Evolutionary conservation across 2,888 invertebrate genomes (phyloP), one percentile per base, ranked within the genome.

Genomic region (Rhodophaea formosa): DNA sequence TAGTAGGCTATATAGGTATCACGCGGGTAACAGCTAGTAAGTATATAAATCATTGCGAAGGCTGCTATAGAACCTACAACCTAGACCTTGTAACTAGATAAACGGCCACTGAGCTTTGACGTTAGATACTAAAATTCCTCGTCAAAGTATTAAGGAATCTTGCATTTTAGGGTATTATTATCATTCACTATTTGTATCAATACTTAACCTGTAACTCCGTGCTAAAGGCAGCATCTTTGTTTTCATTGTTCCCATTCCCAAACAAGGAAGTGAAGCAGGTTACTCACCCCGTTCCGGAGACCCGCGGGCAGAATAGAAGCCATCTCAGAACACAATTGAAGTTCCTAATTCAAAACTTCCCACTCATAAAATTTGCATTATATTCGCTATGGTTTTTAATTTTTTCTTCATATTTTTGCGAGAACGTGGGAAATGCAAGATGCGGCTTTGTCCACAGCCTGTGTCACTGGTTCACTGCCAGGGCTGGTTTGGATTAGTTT

Each of bases 261-360:
- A 39, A 39, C 39, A 39, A 39, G 39, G 39, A 39, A 39, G 39
- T 39, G 0, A 39, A 39, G n/a, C 12, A 39, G 10, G 1, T 0
- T 39, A 44, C 84, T 80, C 62, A 88, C 88, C 79, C 80, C 84
- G 69, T 88, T 86, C 59, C 81, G 71, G 30, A 89, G 63, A 51
- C 87, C 87, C 12, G 80, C 71, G 5, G 88, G 88, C 52, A 89
- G 68, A 65, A 89, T 82, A 0, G 88, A 79, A 58, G 88, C 86
- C 88, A 89, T 89, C 43, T 47, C 66, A n/a, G 14, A 32, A 1
- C 7, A 14, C 29, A 32, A 14, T 30, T 32, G 3, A 8, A 8
- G 35, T 35, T 17, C 12, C 35, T 17, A 51, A 51, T 51, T 51
- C n/a, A 45, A 58, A 29, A 43, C 12, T 16, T 57, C 49, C 12